Conservation (phyloP, 2,888 invertebrate species). For the Lycophotia porphyrea region DNA sequence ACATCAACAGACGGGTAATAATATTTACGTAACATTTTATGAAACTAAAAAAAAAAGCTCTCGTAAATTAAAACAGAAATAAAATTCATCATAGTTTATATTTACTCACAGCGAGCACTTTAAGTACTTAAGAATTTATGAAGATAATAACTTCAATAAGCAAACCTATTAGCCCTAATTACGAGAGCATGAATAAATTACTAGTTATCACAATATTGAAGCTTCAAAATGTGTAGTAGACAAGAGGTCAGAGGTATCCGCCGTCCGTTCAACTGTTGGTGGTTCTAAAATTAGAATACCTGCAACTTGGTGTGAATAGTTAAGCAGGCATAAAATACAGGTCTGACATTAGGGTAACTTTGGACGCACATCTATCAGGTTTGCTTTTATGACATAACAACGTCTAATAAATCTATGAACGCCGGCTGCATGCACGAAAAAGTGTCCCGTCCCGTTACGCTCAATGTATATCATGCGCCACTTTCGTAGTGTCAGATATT, state of each 20-base stretch:
- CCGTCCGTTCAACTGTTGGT: slow-evolving; percentile 3
- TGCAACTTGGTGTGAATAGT: slow-evolving; percentile 9
- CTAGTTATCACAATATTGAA: slow-evolving; percentile 22
- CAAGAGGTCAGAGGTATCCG: slow-evolving; percentile 18
- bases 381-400: too few species aligned
- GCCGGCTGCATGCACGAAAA: too few species aligned
- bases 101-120: slow-evolving; percentile 10
- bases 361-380: not conserved
- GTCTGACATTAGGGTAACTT: not conserved
- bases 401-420: too few species aligned
- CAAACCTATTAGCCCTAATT: slow-evolving; percentile 24
- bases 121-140: slow-evolving; percentile 8
- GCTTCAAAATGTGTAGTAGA: slow-evolving; percentile 11
- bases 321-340: slow-evolving; percentile 2
- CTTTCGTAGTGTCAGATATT: too few species aligned
- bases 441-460: too few species aligned
- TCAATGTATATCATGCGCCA: too few species aligned
- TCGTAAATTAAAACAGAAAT: slow-evolving; percentile 19
- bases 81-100: slow-evolving; percentile 3
- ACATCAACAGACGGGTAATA: not conserved
- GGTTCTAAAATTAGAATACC: slow-evolving; percentile 14
- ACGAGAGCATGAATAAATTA: slow-evolving; percentile 37
- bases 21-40: not conserved
- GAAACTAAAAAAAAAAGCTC: too few species aligned
- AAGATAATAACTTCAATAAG: slow-evolving; percentile 20